Conservation (phyloP, 2,113 vertebrate species). For the Xenus cinereus region DNA sequence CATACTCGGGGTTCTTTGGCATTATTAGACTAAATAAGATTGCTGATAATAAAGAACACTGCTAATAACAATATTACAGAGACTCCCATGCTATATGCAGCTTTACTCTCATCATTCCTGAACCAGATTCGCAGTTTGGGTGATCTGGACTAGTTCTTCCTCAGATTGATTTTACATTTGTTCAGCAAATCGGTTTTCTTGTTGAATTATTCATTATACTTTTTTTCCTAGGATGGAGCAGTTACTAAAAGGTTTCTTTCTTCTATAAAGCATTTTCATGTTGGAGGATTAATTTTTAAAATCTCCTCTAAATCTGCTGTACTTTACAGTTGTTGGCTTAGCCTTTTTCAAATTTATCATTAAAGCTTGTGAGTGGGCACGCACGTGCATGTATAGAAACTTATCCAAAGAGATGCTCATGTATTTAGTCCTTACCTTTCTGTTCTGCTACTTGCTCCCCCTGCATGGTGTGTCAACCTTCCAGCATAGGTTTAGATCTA, state of each 20-base stretch:
- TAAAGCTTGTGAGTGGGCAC: neutral
- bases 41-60: neutral
- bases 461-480: neutral
- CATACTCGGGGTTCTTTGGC: neutral
- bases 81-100: neutral
- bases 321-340: neutral
- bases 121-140: neutral
- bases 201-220: conserved; percentile 53
- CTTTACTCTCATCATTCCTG: neutral
- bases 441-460: neutral
- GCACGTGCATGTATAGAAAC: neutral
- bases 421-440: neutral
- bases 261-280: conserved; percentile 62
- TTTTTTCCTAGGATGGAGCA: conserved; percentile 1
- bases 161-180: conserved; percentile 19
- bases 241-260: conserved; percentile 58
- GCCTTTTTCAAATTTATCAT: neutral
- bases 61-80: neutral
- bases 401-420: neutral
- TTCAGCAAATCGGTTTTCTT: conserved; percentile 41
- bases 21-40: fast-evolving
- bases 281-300: conserved; percentile 69
- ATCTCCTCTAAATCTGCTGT: neutral
- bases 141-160: neutral
- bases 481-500: fast-evolving